Evolutionary conservation across 1,140 invertebrate species (phyloP), one percentile per base, ranked within the genome.

Genomic region (Aphis craccivora): DNA sequence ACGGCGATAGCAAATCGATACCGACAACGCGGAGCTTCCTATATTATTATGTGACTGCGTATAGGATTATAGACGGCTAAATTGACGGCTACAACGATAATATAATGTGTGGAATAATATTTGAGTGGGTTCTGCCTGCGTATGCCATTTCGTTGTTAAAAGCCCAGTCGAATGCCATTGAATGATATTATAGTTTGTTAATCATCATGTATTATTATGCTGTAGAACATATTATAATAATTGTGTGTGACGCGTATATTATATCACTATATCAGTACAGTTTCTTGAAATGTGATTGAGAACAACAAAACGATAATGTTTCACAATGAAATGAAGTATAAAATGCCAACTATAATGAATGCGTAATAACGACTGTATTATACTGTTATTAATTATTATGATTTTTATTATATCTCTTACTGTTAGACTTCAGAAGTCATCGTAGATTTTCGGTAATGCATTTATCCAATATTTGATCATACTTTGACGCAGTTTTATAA

Each of bases 301-400:
- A 14, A 76, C n/a, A 76, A 76, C 60, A n/a, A 76, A n/a, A 76
- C 4, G 60, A 51, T 51, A 51, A 51, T 51, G 60, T 76, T 76
- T 67, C 30, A n/a, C 60, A 67, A 67, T 67, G 1, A 22, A 76
- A 76, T 76, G 14, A 76, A 76, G 23, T 18, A 18, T 18, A 76
- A 9, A 60, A n/a, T 67, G n/a, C n/a, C 30, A 30, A 4, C 4
- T 14, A 18, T 51, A 76, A 76, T 5, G 9, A 76, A 76, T n/a
- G 5, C 60, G 60, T 76, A 76, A 76, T 76, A 35, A n/a, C 14
- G 60, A 67, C 25, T 14, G n/a, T n/a, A n/a, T 76, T n/a, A n/a
- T n/a, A n/a, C n/a, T n/a, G n/a, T n/a, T n/a, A 76, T 76, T 76
- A 60, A 76, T 76, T 76, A 60, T 76, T 76, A 76, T n/a, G 30